Base-by-base conservation (phyloP, 2,797 vertebrate species). In the Ficedula albicollis region DNA sequence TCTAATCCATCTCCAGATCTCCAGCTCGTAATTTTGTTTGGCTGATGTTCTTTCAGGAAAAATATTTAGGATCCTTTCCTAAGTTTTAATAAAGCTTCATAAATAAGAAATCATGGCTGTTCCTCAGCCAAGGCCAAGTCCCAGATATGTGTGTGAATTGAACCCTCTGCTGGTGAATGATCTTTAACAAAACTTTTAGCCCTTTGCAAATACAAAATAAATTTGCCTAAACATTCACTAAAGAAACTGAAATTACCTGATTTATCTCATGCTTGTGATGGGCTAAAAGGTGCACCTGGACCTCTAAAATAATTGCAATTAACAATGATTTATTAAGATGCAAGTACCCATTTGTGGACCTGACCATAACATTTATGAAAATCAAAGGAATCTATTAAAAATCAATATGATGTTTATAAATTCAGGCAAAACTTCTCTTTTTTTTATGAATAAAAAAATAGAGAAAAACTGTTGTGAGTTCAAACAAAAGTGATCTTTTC, bases 91-190 rank as follows among this genome's bases (percentile, higher is more conserved):
- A 72, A 62, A 91, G 13, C 34, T 92, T 81, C 79, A 69, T 80
- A 90, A 92, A 91, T 70, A 90, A 46, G 79, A 95, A 76, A 26
- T 67, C 25, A 23, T 51, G 52, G 85, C 70, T 69, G 30, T 49
- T 84, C 36, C 54, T 14, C 27, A 30, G 69, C 79, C 91, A 63
- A 84, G 74, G 67, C 19, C 62, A 70, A 69, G 55, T 90, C 55
- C 56, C 80, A 82, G 44, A 87, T 67, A 13, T 6, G 59, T 63
- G 69, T 78, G 69, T 82, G 94, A 91, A 91, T 23, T 94, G 84
- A 92, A 96, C 89, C 89, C 92, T 93, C 91, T 91, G 84, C 68
- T 92, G 91, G 90, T 84, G 89, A 88, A 88, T 51, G 77, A 84
- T 79, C 87, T 90, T 60, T 14, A 92, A 21, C 58, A 59, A 81